Conservation (phyloP, 2,797 vertebrate species). For the Xenopus petersii region DNA sequence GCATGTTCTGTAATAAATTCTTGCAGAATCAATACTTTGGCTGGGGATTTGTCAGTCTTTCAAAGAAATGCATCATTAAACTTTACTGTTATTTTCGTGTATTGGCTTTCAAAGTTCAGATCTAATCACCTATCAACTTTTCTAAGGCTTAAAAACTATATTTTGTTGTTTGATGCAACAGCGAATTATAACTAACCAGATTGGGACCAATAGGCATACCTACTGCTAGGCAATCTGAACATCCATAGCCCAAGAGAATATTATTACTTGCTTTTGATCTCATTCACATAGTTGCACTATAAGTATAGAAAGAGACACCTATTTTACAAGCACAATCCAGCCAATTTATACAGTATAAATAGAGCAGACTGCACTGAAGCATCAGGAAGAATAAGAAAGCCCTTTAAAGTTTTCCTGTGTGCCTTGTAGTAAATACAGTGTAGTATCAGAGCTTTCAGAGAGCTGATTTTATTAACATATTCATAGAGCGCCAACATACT, state of each 20-base stretch:
- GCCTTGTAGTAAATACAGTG: no score
- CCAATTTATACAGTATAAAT: no score
- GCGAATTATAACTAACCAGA: constrained; percentile 33
- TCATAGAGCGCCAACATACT: no score
- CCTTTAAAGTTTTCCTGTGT: no score
- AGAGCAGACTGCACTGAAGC: no score
- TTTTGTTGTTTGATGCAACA: constrained; percentile 28
- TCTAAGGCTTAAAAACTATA: constrained; percentile 5
- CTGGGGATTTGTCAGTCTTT: constrained; percentile 78
- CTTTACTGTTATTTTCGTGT: constrained; percentile 75
- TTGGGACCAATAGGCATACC: constrained; percentile 34
- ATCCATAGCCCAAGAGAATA: constrained; percentile 1
- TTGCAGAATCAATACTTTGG: constrained; percentile 77
- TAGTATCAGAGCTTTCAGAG: no score
- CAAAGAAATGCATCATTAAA: constrained; percentile 76
- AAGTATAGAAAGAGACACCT: constrained; percentile 2
- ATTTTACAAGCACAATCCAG: background rate
- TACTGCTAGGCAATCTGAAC: background rate
- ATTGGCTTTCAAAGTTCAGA: constrained; percentile 73
- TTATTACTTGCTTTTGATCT: constrained; percentile 12
- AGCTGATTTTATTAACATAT: no score
- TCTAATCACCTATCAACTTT: constrained; percentile 56
- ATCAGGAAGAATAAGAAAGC: no score
- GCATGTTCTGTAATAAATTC: constrained; percentile 74
- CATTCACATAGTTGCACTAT: background rate